phyloP scores from a whole-genome alignment of 2,797 vertebrate species.

The Sebastes diaconus region DNA sequence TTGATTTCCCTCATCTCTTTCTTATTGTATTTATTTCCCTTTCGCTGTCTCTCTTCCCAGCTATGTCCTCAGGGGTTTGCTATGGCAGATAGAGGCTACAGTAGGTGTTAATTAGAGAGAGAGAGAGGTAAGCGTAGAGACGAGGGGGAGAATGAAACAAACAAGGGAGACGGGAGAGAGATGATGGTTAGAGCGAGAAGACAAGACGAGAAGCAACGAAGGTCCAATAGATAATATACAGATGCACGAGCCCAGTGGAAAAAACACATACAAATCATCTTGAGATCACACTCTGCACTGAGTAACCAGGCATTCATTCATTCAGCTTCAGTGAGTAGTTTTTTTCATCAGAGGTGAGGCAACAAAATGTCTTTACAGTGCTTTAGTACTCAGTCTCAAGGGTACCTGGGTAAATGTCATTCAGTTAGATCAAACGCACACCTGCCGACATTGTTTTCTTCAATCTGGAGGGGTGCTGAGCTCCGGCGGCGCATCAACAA shows the following conservation, averaged over 20 bases:
- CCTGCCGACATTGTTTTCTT: slow-evolving; percentile 71
- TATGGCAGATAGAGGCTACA: slow-evolving; percentile 58
- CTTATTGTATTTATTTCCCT: slow-evolving; percentile 56
- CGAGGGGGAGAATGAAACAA: slow-evolving; percentile 49
- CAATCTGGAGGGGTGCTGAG: slow-evolving; percentile 53
- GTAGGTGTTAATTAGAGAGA: slow-evolving; percentile 76
- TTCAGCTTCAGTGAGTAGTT: slow-evolving; percentile 27
- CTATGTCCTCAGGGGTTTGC: slow-evolving; percentile 55
- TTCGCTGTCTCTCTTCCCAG: slow-evolving; percentile 39
- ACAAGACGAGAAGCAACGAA: slow-evolving; percentile 15
- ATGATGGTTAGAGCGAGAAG: slow-evolving; percentile 27
- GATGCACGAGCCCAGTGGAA: slow-evolving; percentile 7
- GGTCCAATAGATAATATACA: slow-evolving; percentile 21
- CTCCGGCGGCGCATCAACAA: slow-evolving; percentile 54
- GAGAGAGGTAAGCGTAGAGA: slow-evolving; percentile 59
- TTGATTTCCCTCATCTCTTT: slow-evolving; percentile 36
- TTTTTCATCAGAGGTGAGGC: slow-evolving; percentile 45
- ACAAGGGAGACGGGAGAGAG: slow-evolving; percentile 54
- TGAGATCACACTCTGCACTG: slow-evolving; percentile 15
- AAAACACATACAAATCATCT: slow-evolving; percentile 20
- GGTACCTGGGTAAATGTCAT: slow-evolving; percentile 69
- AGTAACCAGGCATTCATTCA: slow-evolving; percentile 25
- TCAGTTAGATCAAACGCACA: slow-evolving; percentile 66
- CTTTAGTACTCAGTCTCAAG: slow-evolving; percentile 63
- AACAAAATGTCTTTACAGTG: slow-evolving; percentile 65